Evolutionary conservation across 2,888 invertebrate species (phyloP), one percentile per base, ranked within the genome.

Genomic region (Epinotia demarniana): DNA sequence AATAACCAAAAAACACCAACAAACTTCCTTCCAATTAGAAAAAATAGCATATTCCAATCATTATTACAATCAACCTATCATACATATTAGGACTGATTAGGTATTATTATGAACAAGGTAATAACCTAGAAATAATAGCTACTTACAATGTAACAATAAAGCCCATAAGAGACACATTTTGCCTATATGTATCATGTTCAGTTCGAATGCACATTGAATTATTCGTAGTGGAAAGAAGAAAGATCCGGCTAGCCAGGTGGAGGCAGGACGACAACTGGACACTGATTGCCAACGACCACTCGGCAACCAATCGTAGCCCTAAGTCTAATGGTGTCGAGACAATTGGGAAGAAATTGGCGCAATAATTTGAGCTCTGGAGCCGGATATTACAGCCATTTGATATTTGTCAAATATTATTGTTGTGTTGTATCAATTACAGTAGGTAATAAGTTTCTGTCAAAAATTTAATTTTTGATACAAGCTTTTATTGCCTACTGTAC

Each of bases 221-320:
- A 16, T 6, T 8, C 9, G 0, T 0, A n/a, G 63, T 69, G 6
- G 46, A 74, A 53, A 43, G 1, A 0, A 27, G 63, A 62, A 49
- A 19, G 16, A 6, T n/a, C 74, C 73, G 46, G 8, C 19, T 23
- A 33, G 16, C 68, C 53, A 63, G 68, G 69, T 62, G 18, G 49
- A 67, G 33, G 18, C 18, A 33, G 18, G n/a, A 11, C 53, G 62
- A 66, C 46, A 13, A 43, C n/a, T 27, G 19, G 68, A 63, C 69
- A 63, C 58, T 74, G 74, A 82, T 81, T 79, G 78, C 70, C 77
- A 79, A 79, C 80, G 79, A 77, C 73, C 72, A 53, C 73, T 46
- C 66, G 53, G 58, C 58, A 60, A 12, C 76, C 57, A 49, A 53
- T 33, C 19, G 11, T 63, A 27, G 19, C 43, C 12, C 8, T 33